Evolutionary conservation across 2,797 vertebrate species (phyloP).

Genomic region (Gephyroberyx darwinii): DNA sequence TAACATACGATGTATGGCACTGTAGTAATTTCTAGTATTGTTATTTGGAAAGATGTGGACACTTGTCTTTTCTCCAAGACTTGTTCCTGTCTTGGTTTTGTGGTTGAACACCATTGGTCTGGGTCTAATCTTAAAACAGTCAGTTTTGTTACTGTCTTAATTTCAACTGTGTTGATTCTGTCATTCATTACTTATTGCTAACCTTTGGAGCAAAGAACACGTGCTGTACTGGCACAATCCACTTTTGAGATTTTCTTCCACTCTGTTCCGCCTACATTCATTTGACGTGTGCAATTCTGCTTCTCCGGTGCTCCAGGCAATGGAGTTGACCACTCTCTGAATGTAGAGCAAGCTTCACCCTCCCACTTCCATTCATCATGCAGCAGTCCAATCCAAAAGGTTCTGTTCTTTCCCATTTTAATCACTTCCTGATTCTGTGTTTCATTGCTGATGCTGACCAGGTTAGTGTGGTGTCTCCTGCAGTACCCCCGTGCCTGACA

Average conservation of each 20-base stretch:
- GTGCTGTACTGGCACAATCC: fast-evolving
- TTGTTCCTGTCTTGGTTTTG: too few species aligned
- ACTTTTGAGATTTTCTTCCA: too few species aligned
- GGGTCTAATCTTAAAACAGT: background rate
- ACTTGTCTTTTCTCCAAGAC: too few species aligned
- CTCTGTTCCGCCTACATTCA: too few species aligned
- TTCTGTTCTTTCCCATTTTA: fast-evolving
- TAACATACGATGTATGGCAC: too few species aligned
- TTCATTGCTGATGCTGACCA: constrained; percentile 31
- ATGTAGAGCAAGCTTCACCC: constrained; percentile 54
- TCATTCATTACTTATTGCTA: background rate
- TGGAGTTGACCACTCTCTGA: background rate
- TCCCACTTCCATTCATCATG: constrained; percentile 35
- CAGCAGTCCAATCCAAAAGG: constrained; percentile 70
- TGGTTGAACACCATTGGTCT: too few species aligned
- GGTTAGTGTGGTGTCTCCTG: constrained; percentile 19
- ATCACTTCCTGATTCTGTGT: fast-evolving
- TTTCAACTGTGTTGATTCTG: background rate
- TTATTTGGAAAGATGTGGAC: too few species aligned
- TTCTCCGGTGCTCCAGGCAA: too few species aligned
- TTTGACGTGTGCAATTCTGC: too few species aligned
- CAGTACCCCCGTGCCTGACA: constrained; percentile 65
- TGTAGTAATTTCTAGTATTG: too few species aligned
- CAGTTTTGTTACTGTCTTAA: background rate
- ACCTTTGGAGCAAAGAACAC: constrained; percentile 46